phyloP scores from a whole-genome alignment of 2,797 vertebrate species.

The Cryptoblepharus egeriae region DNA sequence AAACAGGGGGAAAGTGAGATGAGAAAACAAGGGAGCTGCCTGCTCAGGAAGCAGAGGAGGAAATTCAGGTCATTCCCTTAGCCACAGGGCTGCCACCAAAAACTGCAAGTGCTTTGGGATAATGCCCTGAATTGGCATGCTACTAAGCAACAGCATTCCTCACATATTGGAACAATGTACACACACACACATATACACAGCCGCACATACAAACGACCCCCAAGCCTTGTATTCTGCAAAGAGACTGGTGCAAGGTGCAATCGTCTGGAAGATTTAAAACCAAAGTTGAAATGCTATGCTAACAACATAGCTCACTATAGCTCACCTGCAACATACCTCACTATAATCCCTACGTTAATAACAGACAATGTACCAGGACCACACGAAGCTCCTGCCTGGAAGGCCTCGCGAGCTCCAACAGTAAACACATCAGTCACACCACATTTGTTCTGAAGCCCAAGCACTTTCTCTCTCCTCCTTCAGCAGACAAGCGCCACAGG shows the following conservation, averaged over 20 bases:
- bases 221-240: not conserved
- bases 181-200: not conserved
- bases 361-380: not conserved
- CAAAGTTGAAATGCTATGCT: not conserved
- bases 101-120: not conserved
- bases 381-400: not conserved
- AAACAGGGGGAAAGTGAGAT: not conserved
- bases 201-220: not conserved
- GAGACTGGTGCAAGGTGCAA: not conserved
- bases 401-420: not conserved
- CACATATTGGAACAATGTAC: not conserved
- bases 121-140: not conserved
- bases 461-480: not conserved
- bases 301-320: no score
- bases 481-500: not conserved
- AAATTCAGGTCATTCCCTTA: conserved; percentile 16
- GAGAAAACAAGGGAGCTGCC: not conserved
- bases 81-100: not conserved
- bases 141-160: not conserved
- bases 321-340: no score
- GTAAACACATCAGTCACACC: not conserved
- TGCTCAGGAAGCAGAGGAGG: conserved; percentile 20
- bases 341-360: not conserved
- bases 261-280: not conserved
- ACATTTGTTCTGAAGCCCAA: not conserved